Evolutionary conservation across 2,888 invertebrate genomes (phyloP).

Genomic region (Tipula unca): DNA sequence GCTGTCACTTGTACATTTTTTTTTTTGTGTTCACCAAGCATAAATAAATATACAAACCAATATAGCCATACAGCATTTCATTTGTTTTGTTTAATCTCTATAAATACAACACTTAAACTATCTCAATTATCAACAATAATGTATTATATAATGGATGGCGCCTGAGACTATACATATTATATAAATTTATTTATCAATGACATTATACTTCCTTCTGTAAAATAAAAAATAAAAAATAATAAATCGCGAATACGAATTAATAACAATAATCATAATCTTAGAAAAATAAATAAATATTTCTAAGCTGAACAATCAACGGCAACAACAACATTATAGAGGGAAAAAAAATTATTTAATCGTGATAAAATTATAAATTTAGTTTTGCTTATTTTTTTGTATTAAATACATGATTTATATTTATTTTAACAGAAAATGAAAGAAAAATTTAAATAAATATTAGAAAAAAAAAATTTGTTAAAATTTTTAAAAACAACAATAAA

Average conservation of each 20-base stretch:
- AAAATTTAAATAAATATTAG: not conserved
- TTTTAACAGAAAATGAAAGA: not conserved
- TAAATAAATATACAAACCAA: not conserved
- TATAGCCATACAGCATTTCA: not conserved
- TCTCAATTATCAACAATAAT: not conserved
- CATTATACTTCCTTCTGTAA: not conserved
- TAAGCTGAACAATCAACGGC: not conserved
- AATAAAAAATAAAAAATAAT: not conserved
- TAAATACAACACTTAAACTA: not conserved
- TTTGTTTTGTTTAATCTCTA: not conserved
- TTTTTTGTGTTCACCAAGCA: not conserved
- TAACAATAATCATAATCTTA: not conserved
- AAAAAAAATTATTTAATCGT: not conserved
- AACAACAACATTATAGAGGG: not conserved
- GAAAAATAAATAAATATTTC: conserved; percentile 8
- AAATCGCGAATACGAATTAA: not conserved
- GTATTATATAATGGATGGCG: not conserved
- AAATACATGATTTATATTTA: not conserved
- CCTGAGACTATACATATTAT: not conserved
- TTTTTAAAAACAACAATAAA: not conserved
- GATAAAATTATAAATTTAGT: not conserved
- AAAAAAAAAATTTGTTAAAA: not conserved
- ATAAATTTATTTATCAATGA: not conserved
- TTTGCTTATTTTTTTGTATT: not conserved
- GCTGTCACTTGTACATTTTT: not conserved